phyloP scores from a whole-genome alignment of 2,113 vertebrate species.

The Isichthys henryi region DNA sequence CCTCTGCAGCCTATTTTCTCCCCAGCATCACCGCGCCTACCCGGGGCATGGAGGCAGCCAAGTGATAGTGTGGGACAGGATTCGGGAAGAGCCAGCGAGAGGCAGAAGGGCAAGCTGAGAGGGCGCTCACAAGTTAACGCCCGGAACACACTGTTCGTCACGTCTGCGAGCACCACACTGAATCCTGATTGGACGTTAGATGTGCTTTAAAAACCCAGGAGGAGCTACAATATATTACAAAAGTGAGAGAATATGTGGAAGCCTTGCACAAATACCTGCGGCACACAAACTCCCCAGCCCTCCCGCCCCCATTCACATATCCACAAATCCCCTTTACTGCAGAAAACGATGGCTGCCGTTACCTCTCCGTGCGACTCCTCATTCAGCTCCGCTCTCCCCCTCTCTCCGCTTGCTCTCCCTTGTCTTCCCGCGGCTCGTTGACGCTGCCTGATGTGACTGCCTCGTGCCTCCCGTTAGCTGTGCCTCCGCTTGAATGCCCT shows the following conservation, averaged over 20 bases:
- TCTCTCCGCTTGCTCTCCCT: conserved; percentile 3
- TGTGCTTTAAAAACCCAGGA: background rate
- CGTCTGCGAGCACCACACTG: background rate
- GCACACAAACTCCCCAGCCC: background rate
- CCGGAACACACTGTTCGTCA: background rate
- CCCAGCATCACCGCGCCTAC: background rate
- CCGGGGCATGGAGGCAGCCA: background rate
- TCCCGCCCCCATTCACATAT: background rate
- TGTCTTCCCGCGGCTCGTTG: background rate
- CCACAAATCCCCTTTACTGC: background rate
- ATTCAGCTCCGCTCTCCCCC: background rate
- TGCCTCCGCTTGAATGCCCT: background rate
- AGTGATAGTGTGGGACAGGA: background rate
- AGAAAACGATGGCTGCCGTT: background rate
- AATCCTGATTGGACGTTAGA: background rate
- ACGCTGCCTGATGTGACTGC: background rate
- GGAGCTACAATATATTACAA: background rate
- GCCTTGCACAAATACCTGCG: background rate
- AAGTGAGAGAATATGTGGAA: background rate
- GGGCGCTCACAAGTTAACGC: background rate
- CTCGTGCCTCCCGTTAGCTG: background rate
- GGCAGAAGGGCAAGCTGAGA: background rate
- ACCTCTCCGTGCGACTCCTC: conserved; percentile 10
- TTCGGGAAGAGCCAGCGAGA: background rate
- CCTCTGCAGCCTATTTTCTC: background rate